Conservation (phyloP, 2,888 invertebrate genomes). For the Zygogramma bicolorata region DNA sequence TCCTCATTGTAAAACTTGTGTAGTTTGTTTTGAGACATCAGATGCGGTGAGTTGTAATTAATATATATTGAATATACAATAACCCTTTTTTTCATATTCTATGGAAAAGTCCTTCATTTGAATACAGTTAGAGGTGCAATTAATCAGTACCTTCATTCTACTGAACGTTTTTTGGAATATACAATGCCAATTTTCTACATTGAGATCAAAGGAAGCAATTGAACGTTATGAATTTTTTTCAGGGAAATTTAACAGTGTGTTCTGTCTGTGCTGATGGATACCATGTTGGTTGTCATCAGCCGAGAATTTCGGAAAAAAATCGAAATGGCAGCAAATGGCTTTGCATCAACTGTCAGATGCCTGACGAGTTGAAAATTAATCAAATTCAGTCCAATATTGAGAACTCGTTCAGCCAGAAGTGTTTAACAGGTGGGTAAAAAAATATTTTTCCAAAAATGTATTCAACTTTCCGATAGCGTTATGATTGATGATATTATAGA, state of each 20-base stretch:
- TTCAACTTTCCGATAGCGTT: no score
- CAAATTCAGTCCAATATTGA: slow-evolving; percentile 63
- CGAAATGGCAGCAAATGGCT: slow-evolving; percentile 78
- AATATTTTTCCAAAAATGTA: not conserved
- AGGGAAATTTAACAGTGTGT: slow-evolving; percentile 66
- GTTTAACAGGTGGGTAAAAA: slow-evolving; percentile 39
- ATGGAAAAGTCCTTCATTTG: not conserved
- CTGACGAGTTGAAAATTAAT: slow-evolving; percentile 62
- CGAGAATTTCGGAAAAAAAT: slow-evolving; percentile 72
- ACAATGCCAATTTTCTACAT: no score
- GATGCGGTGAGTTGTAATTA: slow-evolving; percentile 73
- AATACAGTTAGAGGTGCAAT: no score
- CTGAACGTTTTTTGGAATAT: no score
- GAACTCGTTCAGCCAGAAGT: slow-evolving; percentile 48
- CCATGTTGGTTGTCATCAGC: slow-evolving; percentile 84
- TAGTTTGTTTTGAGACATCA: slow-evolving; percentile 82
- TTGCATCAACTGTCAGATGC: slow-evolving; percentile 75
- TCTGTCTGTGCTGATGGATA: slow-evolving; percentile 88
- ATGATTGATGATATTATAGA: no score
- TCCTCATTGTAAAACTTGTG: slow-evolving; percentile 89
- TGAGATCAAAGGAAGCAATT: no score
- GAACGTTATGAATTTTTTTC: no score
- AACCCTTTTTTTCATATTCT: not conserved
- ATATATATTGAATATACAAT: no score
- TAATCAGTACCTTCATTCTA: no score